Base-by-base conservation (phyloP, 2,888 invertebrate species). In the Lobophora halterata region DNA sequence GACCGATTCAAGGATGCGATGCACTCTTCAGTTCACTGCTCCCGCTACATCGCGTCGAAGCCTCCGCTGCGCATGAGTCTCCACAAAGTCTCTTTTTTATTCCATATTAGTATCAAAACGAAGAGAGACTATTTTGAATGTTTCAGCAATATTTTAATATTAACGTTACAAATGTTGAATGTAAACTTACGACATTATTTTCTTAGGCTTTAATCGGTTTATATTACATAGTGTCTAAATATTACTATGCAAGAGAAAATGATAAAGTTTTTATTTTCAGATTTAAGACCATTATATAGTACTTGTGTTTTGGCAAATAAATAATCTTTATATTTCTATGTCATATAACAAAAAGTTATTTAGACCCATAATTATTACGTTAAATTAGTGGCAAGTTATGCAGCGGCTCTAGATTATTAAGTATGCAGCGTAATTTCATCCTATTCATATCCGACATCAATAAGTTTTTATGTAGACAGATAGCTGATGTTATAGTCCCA, bases 11-110 rank as follows among this genome's bases (percentile, higher is more conserved):
- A 85, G 85, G 81, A 83, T 82, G 71, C 66, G 61, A 73, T 71
- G 72, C 75, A 67, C 72, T 78, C 74, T 65, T 76, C 75, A 77
- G 85, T 85, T 85, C 82, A 83, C 68, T 83, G 83, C 74, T 76
- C 82, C 71, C 79, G 57, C 55, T 57, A 62, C 53, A 32, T 52
- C 49, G 65, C 62, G 54, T 52, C 58, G 72, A 79, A 77, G 76
- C 76, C 78, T 76, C 70, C 39, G 11, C 32, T 36, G 37, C 40
- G 29, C 56, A 52, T 36, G 51, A 55, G 52, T 53, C 41, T 52
- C 40, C 28, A 38, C 37, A 7, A 24, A 12, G 9, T 18, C 7
- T 24, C 10, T 43, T 42, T 48, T 53, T 57, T 52, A 47, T 55
- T 56, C 19, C 44, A 43, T 50, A 43, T 46, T 16, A 8, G 9